These are phyloP conservation scores for Dryomyza anilis DNA, from an alignment of 2,888 invertebrate genomes.

Conservation along the genomic window DNA sequence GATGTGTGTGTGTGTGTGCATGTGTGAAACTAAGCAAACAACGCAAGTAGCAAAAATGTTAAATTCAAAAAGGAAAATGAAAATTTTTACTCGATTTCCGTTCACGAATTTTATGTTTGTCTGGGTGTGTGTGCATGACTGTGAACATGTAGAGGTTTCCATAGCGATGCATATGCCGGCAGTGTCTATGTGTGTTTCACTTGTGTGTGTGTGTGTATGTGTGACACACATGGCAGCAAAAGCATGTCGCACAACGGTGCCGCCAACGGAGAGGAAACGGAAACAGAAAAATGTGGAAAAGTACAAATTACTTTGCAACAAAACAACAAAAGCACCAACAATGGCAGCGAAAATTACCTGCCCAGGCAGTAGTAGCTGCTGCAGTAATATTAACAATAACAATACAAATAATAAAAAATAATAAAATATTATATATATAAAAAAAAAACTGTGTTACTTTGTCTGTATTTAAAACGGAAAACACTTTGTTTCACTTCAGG, in stretches of 20 bases:
- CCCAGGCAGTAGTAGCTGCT: not conserved
- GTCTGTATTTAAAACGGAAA: not conserved
- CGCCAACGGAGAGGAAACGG: not conserved
- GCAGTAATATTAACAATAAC: not conserved
- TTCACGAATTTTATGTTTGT: not conserved
- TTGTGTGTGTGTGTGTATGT: not conserved
- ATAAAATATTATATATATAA: not conserved
- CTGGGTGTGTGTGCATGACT: not conserved
- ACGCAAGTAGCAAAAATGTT: not conserved
- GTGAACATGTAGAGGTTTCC: not conserved
- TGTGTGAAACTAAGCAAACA: not conserved
- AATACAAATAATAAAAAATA: not conserved
- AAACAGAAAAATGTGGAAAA: not conserved
- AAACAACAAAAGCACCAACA: not conserved
- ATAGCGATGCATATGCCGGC: too few relatives aligned
- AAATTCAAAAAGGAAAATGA: constrained; percentile 1
- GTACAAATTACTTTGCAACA: constrained; percentile 3
- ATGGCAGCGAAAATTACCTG: not conserved
- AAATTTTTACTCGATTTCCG: constrained; percentile 5
- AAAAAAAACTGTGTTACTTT: not conserved
- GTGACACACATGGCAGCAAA: not conserved
- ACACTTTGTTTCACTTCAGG: not conserved
- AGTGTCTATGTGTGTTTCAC: not conserved
- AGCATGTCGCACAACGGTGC: not conserved
- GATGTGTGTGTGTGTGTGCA: not conserved